A percentile compares a stretch with the other conserved stretches of the same genome.
phyloP scores from a whole-genome alignment of 2,113 vertebrate species.

The Gallinago undulata region DNA sequence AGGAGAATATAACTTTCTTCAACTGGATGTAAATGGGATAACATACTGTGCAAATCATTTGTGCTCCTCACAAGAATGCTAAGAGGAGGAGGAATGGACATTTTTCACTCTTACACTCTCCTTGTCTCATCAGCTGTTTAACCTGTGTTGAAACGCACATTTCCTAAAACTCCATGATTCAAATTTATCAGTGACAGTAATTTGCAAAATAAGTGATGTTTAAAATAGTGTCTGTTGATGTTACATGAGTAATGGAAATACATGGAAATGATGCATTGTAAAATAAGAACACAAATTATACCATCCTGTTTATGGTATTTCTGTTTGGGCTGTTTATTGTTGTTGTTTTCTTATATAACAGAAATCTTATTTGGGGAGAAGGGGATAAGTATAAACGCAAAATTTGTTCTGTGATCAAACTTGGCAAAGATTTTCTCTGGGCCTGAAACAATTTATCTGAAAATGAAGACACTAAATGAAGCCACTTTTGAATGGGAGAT shows the following conservation, averaged over 20 bases:
- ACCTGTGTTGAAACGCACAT: neutral
- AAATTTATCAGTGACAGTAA: neutral
- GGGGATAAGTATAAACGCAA: neutral
- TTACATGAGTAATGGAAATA: neutral
- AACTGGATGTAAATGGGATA: neutral
- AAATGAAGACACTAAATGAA: conserved; percentile 6
- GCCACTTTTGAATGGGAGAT: neutral
- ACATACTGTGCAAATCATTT: neutral
- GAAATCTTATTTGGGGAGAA: neutral
- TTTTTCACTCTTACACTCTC: neutral
- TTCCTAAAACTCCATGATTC: neutral
- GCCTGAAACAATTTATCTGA: neutral
- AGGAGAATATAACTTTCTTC: neutral
- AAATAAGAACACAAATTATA: neutral
- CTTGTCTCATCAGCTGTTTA: neutral
- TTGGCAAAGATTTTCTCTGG: neutral
- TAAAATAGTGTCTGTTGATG: neutral
- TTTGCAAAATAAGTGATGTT: neutral
- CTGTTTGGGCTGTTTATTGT: neutral
- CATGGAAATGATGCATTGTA: neutral
- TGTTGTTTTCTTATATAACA: neutral
- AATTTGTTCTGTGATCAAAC: neutral
- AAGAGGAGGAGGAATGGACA: neutral
- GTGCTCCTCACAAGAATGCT: neutral
- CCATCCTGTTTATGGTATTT: neutral